Percentiles rank a stretch among this genome's conserved stretches.
These are phyloP conservation scores for Lucilia cuprina DNA, from an alignment of 1,140 invertebrate species.

Conservation along the genomic window DNA sequence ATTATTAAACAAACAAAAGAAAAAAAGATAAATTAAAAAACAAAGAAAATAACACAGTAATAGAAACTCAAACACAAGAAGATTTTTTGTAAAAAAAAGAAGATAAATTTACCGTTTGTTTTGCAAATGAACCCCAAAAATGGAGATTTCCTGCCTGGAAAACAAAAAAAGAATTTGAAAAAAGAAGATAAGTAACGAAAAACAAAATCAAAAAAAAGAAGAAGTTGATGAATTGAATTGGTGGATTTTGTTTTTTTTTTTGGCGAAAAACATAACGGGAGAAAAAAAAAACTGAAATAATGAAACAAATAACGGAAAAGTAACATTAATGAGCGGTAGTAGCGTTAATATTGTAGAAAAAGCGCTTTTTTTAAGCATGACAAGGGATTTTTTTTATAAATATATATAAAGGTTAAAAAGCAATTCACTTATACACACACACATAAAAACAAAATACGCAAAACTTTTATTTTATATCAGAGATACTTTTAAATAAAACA, in stretches of 20 bases:
- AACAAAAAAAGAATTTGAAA: slow-evolving; percentile 41
- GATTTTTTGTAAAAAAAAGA: slow-evolving; percentile 38
- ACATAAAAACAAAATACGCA: neutral
- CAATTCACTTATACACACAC: neutral
- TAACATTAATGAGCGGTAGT: neutral
- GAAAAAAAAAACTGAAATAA: neutral
- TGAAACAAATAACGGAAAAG: neutral
- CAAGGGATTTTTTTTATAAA: neutral
- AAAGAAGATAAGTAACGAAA: slow-evolving; percentile 40
- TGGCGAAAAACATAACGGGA: neutral
- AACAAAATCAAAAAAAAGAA: neutral
- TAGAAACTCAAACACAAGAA: slow-evolving; percentile 37
- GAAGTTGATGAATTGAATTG: neutral
- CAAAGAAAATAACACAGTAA: slow-evolving; percentile 22
- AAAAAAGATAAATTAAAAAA: neutral
- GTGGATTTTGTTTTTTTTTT: neutral
- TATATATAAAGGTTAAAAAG: neutral
- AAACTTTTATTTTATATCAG: neutral
- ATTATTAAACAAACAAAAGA: slow-evolving; percentile 14
- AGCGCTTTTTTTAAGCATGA: neutral
- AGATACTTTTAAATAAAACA: neutral
- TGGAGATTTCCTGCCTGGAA: slow-evolving; percentile 61
- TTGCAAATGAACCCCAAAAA: slow-evolving; percentile 63
- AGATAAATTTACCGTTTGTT: slow-evolving; percentile 60
- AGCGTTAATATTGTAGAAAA: neutral